These are phyloP conservation scores for Eira barbara DNA, from an alignment of 2,113 vertebrate genomes.

Conservation along the genomic window DNA sequence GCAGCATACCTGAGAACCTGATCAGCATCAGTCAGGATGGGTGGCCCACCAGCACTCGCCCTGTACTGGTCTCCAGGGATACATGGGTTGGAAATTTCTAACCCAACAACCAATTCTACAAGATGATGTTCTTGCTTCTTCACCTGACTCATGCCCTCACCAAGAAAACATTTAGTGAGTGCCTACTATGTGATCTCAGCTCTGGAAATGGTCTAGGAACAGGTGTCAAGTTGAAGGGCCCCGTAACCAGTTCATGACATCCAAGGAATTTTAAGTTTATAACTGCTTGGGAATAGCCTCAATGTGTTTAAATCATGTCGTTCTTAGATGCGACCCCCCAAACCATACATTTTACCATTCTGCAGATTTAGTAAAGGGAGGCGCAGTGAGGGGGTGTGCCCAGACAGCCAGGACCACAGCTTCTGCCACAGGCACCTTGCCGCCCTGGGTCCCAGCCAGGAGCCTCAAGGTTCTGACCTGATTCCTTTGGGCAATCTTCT, in stretches of 20 bases:
- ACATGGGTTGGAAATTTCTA: neutral
- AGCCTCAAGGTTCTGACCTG: constrained; percentile 84
- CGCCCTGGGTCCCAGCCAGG: accelerated
- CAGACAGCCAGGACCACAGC: neutral
- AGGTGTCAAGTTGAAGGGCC: neutral
- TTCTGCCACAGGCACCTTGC: neutral
- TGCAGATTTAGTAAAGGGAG: neutral
- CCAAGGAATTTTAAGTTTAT: neutral
- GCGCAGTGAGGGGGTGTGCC: neutral
- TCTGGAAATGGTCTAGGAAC: neutral
- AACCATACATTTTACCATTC: neutral
- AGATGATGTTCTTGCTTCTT: neutral
- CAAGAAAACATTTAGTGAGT: neutral
- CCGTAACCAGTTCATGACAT: neutral
- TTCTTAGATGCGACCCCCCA: neutral
- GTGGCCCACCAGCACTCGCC: accelerated
- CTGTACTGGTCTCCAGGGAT: neutral
- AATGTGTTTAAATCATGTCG: neutral
- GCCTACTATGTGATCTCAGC: neutral
- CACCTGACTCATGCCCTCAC: neutral
- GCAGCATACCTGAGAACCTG: neutral
- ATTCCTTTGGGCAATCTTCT: constrained; percentile 92
- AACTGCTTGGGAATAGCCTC: neutral
- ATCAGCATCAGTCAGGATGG: accelerated
- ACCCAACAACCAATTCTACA: neutral